Base-by-base conservation (phyloP, 2,888 invertebrate species). In the Trachelus iudaicus region DNA sequence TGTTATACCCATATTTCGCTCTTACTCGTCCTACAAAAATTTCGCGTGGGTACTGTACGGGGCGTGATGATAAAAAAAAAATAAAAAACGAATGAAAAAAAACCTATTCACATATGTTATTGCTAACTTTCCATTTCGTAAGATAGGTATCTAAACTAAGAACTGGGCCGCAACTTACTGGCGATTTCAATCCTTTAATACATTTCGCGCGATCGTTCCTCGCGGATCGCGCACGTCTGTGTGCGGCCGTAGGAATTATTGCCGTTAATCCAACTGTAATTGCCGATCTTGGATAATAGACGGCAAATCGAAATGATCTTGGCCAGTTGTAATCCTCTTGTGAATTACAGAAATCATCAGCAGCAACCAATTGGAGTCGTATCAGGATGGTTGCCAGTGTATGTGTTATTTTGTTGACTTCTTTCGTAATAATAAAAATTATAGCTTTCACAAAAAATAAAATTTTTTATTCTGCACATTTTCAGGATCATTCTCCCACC, bases 71-170 rank as follows among this genome's bases (percentile, higher is more conserved):
- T 56, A 23, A 9, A 56, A 56, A 56, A 12, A 15, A 40, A 40
- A 15, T 15, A 15, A 40, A 23, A 56, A 56, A 9, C 4, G 15
- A 15, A 56, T 15, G 15, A 40, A 40, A 56, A 15, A 56, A 23
- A 23, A n/a, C n/a, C 56, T 23, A 23, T 56, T 56, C 56, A 56
- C 9, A 56, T 56, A 56, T 23, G 56, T 56, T 56, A 56, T 56
- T 56, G 40, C 75, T 23, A 56, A 77, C 77, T 77, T 77, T 77
- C 77, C 77, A 77, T 77, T 77, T 35, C 77, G 75, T 69, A 77
- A 77, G 40, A 15, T 34, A 30, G 40, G 34, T 30, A 56, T 56
- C 56, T 56, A 23, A 6, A 9, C 9, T 56, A 56, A 56, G 23
- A 56, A 56, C 56, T 56, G 56, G 56, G 56, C 23, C 56, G 56